phyloP scores from a whole-genome alignment of 2,888 invertebrate species.

The Drosophila eohydei region DNA sequence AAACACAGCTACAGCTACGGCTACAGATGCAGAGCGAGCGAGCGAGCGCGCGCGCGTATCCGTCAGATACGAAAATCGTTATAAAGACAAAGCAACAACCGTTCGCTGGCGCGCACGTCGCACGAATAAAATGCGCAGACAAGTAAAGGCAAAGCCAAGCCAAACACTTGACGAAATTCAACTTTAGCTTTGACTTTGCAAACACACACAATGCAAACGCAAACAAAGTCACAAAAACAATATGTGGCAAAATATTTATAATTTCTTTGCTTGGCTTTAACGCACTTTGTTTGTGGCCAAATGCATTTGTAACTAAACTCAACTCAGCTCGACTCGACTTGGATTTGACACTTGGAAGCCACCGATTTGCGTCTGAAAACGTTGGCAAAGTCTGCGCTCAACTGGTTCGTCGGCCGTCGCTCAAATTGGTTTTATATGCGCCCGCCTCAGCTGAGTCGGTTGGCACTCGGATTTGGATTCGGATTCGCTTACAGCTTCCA shows the following conservation, averaged over 20 bases:
- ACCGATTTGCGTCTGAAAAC: slow-evolving; percentile 1
- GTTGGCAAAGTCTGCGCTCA: slow-evolving; percentile 73
- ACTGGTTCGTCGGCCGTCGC: slow-evolving; percentile 70
- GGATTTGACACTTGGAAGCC: slow-evolving; percentile 11
- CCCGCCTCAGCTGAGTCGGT: slow-evolving; percentile 32
- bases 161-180: slow-evolving; percentile 73
- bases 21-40: slow-evolving; percentile 3
- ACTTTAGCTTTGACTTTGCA: slow-evolving; percentile 36
- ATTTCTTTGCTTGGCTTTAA: slow-evolving; percentile 11
- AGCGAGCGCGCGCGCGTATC: slow-evolving; percentile 60
- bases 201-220: slow-evolving; percentile 18
- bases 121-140: slow-evolving; percentile 69
- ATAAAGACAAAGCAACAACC: slow-evolving; percentile 75
- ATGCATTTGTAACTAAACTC: slow-evolving; percentile 62
- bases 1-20: slow-evolving; percentile 4
- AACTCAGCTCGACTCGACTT: slow-evolving; percentile 17
- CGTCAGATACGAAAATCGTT: slow-evolving; percentile 61
- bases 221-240: slow-evolving; percentile 15
- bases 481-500: slow-evolving; percentile 17
- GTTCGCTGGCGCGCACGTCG: slow-evolving; percentile 76
- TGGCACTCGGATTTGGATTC: slow-evolving; percentile 11
- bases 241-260: slow-evolving; percentile 4
- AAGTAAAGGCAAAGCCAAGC: slow-evolving; percentile 32
- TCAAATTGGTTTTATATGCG: slow-evolving; percentile 77
- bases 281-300: slow-evolving; percentile 51